Evolutionary conservation across 2,888 invertebrate species (phyloP), one percentile per base, ranked within the genome.

Genomic region (Cerastis leucographa): DNA sequence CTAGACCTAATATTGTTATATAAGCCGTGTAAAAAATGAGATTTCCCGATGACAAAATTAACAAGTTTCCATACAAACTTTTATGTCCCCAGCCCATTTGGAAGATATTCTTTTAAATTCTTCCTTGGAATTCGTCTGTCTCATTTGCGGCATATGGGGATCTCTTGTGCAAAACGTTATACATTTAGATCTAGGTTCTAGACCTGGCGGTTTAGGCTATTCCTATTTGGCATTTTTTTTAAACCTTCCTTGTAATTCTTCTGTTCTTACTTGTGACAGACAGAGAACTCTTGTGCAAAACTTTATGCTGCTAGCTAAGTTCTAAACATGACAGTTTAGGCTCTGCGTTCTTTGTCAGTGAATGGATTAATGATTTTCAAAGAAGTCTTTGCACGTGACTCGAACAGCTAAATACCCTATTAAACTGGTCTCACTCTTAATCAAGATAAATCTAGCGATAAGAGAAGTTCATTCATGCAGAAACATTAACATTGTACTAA

Each of bases 401-500:
- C 8, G 19, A 59, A 7, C 22, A 14, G 8, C 44, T 35, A 44
- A 54, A 11, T 11, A 12, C 19, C 40, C 6, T 14, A 44, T 73
- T 72, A n/a, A 74, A 74, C 29, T 35, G 49, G 22, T 51, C 42
- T n/a, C 51, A 40, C n/a, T 40, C 51, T 40, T 72, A 66, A 81
- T 81, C 65, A 54, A 65, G 80, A 79, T 78, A 78, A 54, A 14
- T 12, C 59, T 6, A 22, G 29, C 51, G 64, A 79, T 79, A 51
- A 84, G 44, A 51, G 54, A 72, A 69, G 42, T 42, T 51, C 66
- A 68, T 83, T 69, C 70, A 76, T 80, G 40, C 62, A 78, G 25
- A 59, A 35, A 65, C 76, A 81, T 81, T 72, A 14, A 54, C 76
- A 75, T 85, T 73, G 71, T 68, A 44, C 68, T 74, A 81, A 80